phyloP scores from a whole-genome alignment of 2,113 vertebrate species.

The Laticauda colubrina region DNA sequence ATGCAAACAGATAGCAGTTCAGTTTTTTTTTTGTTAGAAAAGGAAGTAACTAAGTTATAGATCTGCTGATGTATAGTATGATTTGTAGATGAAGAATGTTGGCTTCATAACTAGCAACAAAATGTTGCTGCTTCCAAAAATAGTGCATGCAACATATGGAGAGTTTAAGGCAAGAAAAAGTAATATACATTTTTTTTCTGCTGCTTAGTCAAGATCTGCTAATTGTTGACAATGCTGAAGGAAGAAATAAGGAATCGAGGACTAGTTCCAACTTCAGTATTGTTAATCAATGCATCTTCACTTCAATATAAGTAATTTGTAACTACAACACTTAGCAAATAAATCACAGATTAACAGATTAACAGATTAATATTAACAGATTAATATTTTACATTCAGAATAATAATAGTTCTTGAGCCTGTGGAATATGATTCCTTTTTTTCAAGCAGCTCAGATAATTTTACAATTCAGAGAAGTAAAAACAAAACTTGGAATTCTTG shows the following conservation, averaged over 20 bases:
- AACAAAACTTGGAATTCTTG: neutral
- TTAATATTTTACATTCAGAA: neutral
- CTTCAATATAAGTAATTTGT: neutral
- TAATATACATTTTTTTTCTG: neutral
- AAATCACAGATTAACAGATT: neutral
- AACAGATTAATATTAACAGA: neutral
- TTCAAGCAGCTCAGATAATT: neutral
- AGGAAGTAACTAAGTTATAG: conserved; percentile 11
- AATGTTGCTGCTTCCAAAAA: neutral
- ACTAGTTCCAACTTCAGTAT: neutral
- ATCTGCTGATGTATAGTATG: conserved; percentile 32
- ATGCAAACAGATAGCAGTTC: conserved; percentile 48
- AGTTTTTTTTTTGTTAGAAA: conserved; percentile 59
- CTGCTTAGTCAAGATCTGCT: neutral
- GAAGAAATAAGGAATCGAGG: neutral
- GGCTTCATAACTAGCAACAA: neutral
- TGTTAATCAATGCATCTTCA: neutral
- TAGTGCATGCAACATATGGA: neutral
- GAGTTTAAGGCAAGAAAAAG: neutral
- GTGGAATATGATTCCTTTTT: neutral
- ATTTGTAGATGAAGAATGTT: conserved; percentile 8
- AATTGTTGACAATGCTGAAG: neutral
- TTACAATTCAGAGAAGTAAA: neutral
- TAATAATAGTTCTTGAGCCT: neutral
- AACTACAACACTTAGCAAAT: neutral